Evolutionary conservation across 1,140 invertebrate species (phyloP).

Genomic region (Uloborus diversus): DNA sequence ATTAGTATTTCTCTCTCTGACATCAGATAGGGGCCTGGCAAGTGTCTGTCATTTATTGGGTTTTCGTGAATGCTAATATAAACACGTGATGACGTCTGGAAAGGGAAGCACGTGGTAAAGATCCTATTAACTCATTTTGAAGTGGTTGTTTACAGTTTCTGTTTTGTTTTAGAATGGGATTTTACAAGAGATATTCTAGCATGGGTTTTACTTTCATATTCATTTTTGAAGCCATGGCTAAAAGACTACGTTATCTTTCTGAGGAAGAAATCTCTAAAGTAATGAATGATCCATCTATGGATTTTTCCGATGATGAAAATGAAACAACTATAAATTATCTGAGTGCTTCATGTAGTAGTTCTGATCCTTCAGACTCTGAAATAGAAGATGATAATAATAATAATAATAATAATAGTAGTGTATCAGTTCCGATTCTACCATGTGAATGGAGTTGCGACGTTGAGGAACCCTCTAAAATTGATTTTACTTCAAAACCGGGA

Average conservation of each 20-base stretch:
- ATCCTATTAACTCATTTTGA: slow-evolving; percentile 1
- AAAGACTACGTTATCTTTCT: slow-evolving; percentile 5
- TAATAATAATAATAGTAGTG: no score
- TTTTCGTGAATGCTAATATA: not conserved
- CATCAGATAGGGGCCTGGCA: not conserved
- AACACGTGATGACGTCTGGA: not conserved
- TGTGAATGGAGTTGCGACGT: not conserved
- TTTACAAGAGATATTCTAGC: not conserved
- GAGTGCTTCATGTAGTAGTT: slow-evolving; percentile 3
- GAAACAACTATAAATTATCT: slow-evolving; percentile 10
- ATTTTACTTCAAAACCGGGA: not conserved
- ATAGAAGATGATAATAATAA: slow-evolving; percentile 2
- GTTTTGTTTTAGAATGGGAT: not conserved
- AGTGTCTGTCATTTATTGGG: not conserved
- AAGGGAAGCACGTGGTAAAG: slow-evolving; percentile 1
- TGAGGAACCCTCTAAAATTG: not conserved
- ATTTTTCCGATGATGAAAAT: not conserved
- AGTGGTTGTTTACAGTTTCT: not conserved
- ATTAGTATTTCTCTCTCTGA: not conserved
- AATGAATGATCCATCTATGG: slow-evolving; percentile 5
- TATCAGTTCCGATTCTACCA: slow-evolving; percentile 3
- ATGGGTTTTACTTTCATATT: slow-evolving; percentile 1
- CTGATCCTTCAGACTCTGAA: no score
- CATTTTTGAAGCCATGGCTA: not conserved
- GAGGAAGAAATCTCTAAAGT: not conserved